Evolutionary conservation across 1,140 invertebrate species (phyloP).

Genomic region (Scylla paramamosain): DNA sequence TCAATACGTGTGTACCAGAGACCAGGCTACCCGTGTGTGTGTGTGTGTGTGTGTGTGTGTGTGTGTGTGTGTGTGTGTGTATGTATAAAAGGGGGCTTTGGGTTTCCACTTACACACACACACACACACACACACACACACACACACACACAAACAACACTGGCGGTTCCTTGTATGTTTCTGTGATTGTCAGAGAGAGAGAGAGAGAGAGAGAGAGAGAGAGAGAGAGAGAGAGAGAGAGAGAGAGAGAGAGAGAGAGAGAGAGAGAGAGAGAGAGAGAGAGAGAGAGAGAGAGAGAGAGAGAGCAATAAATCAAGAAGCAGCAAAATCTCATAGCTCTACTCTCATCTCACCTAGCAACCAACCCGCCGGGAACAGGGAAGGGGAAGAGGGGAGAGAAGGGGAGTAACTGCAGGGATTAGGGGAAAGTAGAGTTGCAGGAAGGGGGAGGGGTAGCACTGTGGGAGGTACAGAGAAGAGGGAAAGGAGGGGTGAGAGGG

Average conservation of each 20-base stretch:
- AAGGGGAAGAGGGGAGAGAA: not conserved
- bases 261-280: conserved; percentile 48
- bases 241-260: conserved; percentile 46
- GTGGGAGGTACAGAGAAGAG: not conserved
- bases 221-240: not conserved
- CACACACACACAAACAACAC: conserved; percentile 22
- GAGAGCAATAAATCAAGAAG: not conserved
- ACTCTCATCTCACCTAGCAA: too few relatives aligned
- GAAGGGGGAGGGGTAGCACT: not conserved
- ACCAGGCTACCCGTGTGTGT: too few relatives aligned
- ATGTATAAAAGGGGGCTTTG: not conserved
- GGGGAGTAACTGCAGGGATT: not conserved
- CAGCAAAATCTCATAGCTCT: not conserved
- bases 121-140: conserved; percentile 47
- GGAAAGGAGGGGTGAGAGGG: not conserved
- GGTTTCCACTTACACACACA: not conserved
- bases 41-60: too few relatives aligned
- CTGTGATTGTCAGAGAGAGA: not conserved
- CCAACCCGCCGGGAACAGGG: too few relatives aligned
- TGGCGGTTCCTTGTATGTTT: not conserved
- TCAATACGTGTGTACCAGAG: not conserved
- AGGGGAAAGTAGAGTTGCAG: not conserved
- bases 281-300: conserved; percentile 41
- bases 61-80: not conserved
- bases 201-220: not conserved